phyloP scores from a whole-genome alignment of 1,140 invertebrate genomes.

The Ridgeia piscesae region DNA sequence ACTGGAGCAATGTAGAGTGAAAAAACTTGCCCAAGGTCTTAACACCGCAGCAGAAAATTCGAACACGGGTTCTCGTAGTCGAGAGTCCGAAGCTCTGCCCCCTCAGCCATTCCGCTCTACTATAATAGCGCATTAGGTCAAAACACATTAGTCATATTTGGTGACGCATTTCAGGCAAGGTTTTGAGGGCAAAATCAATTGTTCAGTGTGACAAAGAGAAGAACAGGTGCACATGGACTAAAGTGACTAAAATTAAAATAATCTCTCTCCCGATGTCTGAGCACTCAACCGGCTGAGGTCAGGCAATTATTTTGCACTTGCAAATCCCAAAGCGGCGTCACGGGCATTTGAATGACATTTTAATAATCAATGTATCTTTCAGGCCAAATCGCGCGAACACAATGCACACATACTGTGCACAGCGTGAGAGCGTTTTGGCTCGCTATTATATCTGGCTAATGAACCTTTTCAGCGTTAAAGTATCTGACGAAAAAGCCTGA shows the following conservation, averaged over 20 bases:
- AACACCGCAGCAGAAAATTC: too few relatives aligned
- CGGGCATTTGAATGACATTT: not conserved
- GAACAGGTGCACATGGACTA: not conserved
- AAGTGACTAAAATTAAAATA: not conserved
- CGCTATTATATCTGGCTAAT: too few relatives aligned
- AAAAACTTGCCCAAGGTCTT: too few relatives aligned
- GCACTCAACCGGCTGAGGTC: not conserved
- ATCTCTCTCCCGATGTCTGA: not conserved
- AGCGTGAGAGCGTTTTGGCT: not conserved
- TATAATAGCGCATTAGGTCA: not conserved
- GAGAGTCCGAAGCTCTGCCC: too few relatives aligned
- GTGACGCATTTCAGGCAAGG: not conserved
- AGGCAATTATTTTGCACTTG: too few relatives aligned
- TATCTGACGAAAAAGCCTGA: not conserved
- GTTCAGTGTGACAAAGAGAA: not conserved
- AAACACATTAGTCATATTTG: not conserved
- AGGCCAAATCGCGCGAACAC: not conserved
- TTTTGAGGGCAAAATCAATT: not conserved
- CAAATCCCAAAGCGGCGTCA: not conserved
- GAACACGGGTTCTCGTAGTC: too few relatives aligned
- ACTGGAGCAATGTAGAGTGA: too few relatives aligned
- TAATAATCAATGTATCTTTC: not conserved
- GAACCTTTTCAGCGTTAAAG: not conserved
- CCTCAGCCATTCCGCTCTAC: too few relatives aligned
- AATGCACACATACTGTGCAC: not conserved